Evolutionary conservation across 2,797 vertebrate species (phyloP).

Genomic region (Macropodus opercularis): DNA sequence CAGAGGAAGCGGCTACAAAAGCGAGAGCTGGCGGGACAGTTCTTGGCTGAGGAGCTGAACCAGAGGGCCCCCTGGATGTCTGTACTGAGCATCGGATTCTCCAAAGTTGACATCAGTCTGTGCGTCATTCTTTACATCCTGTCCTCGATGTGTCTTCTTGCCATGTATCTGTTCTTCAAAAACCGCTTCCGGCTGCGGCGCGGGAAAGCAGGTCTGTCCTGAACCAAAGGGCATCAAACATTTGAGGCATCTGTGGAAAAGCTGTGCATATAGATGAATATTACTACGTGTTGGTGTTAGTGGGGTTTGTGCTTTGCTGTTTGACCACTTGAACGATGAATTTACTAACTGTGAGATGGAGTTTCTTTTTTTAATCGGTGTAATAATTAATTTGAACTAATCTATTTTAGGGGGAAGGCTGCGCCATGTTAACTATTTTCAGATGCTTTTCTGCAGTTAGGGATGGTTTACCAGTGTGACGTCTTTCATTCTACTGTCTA

Average conservation of each 20-base stretch:
- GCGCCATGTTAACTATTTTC: neutral
- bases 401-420: neutral
- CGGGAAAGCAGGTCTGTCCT: conserved; percentile 68
- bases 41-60: conserved; percentile 40
- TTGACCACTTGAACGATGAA: conserved; percentile 47
- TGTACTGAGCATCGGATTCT: conserved; percentile 86
- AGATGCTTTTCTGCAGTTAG: conserved; percentile 2
- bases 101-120: conserved; percentile 89
- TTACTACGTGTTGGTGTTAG: conserved; percentile 14
- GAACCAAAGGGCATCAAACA: conserved; percentile 27
- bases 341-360: conserved; percentile 20
- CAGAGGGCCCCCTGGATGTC: conserved; percentile 81
- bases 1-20: conserved; percentile 60
- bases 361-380: conserved; percentile 1
- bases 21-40: conserved; percentile 69
- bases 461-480: neutral
- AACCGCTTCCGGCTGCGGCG: conserved; percentile 76
- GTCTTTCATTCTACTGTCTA: neutral
- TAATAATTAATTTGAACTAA: conserved; percentile 18
- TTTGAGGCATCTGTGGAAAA: conserved; percentile 17
- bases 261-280: conserved; percentile 13
- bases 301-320: conserved; percentile 18
- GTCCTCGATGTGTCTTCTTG: conserved; percentile 88
- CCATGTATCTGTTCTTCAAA: conserved; percentile 90
- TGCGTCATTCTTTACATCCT: conserved; percentile 89